These are phyloP conservation scores for Ptilonorhynchus violaceus DNA, from an alignment of 2,113 vertebrate genomes.

Conservation along the genomic window DNA sequence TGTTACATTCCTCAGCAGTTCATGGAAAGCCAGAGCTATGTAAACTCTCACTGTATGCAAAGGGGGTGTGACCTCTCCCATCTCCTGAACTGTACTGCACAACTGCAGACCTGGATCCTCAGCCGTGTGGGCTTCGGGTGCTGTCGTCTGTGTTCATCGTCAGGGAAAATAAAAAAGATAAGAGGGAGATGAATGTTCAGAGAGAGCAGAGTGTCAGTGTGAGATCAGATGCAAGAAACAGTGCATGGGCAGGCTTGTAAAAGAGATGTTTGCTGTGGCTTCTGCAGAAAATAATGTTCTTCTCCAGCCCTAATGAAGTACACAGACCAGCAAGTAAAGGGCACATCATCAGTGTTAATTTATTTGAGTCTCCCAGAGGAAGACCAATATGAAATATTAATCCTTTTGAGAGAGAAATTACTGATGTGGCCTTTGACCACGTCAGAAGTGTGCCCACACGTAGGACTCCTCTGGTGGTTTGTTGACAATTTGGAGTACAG, in stretches of 20 bases:
- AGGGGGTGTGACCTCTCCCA: neutral
- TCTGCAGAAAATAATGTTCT: neutral
- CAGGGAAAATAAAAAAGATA: neutral
- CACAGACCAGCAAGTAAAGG: neutral
- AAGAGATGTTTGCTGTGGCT: neutral
- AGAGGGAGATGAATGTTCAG: neutral
- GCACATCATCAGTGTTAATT: neutral
- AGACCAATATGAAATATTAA: neutral
- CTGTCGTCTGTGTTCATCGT: rapidly evolving
- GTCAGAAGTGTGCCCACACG: neutral
- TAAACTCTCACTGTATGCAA: neutral
- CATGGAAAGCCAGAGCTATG: neutral
- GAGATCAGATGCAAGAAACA: neutral
- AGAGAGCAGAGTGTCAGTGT: neutral
- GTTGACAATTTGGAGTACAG: neutral
- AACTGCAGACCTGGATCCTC: neutral
- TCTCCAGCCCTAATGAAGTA: neutral
- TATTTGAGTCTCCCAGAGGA: neutral
- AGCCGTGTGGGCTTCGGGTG: neutral
- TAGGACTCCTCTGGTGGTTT: neutral
- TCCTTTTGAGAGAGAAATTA: neutral
- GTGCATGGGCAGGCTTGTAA: neutral
- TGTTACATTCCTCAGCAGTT: neutral
- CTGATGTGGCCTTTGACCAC: neutral
- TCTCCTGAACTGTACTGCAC: neutral